These are phyloP conservation scores for Myotis vivesi DNA, from an alignment of 2,797 vertebrate genomes.

Conservation along the genomic window DNA sequence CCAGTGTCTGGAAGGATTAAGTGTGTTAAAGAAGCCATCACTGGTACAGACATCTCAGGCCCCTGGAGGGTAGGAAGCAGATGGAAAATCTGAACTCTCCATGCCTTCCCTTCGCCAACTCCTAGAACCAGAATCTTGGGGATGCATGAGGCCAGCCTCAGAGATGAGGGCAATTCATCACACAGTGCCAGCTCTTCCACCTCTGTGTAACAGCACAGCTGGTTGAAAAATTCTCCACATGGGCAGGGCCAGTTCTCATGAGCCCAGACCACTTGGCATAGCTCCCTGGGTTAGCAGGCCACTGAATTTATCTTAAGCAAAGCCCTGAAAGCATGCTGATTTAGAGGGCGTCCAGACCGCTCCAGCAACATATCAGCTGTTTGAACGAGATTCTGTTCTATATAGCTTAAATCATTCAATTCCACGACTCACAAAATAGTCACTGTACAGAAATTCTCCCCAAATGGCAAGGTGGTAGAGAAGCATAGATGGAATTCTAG, in stretches of 20 bases:
- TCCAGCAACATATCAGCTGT: background rate
- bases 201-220: background rate
- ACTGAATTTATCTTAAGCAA: conserved; percentile 45
- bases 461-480: background rate
- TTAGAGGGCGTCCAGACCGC: background rate
- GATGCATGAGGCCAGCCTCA: background rate
- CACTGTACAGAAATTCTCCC: background rate
- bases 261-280: conserved; percentile 9
- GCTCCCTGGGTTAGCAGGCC: background rate
- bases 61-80: background rate
- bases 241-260: background rate
- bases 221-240: background rate
- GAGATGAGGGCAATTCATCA: background rate
- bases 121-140: background rate
- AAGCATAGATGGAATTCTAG: conserved; percentile 6
- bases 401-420: background rate
- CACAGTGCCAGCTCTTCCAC: background rate
- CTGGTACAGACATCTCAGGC: background rate
- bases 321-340: background rate
- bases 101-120: background rate
- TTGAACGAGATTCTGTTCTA: background rate
- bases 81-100: background rate
- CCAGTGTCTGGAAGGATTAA: background rate
- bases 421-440: background rate
- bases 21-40: background rate